Percentiles rank a stretch among this genome's conserved stretches.
Evolutionary conservation across 2,113 vertebrate genomes (phyloP).

Genomic region (Cygnus atratus): DNA sequence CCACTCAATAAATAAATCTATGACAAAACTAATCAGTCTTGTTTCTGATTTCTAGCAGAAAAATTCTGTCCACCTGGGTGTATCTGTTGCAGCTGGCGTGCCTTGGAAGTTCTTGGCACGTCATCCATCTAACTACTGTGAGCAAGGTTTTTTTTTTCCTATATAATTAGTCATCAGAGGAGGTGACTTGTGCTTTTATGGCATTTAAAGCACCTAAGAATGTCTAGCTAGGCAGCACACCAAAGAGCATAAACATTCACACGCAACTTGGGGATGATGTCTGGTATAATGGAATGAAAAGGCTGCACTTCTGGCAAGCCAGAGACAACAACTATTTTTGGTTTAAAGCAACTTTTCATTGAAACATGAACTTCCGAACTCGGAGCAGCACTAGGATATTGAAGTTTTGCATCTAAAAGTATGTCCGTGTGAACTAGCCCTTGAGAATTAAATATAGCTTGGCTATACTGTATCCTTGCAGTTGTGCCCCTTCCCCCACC

Average conservation of each 20-base stretch:
- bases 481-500: background rate
- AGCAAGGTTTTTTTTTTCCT: background rate
- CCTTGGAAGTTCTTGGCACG: background rate
- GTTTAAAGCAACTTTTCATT: background rate
- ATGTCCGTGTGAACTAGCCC: background rate
- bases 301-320: background rate
- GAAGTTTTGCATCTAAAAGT: background rate
- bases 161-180: background rate
- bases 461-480: background rate
- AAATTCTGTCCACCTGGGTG: background rate
- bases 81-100: background rate
- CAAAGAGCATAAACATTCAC: background rate
- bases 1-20: constrained; percentile 42
- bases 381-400: rapidly evolving
- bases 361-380: background rate
- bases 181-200: constrained; percentile 49
- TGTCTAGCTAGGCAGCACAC: background rate
- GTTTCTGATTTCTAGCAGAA: constrained; percentile 49
- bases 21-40: constrained; percentile 24
- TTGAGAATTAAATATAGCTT: background rate
- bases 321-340: background rate
- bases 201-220: constrained; percentile 14
- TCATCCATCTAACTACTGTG: background rate
- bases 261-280: background rate
- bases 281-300: background rate